phyloP scores from a whole-genome alignment of 1,140 invertebrate species.

The Macrostomum lignano region DNA sequence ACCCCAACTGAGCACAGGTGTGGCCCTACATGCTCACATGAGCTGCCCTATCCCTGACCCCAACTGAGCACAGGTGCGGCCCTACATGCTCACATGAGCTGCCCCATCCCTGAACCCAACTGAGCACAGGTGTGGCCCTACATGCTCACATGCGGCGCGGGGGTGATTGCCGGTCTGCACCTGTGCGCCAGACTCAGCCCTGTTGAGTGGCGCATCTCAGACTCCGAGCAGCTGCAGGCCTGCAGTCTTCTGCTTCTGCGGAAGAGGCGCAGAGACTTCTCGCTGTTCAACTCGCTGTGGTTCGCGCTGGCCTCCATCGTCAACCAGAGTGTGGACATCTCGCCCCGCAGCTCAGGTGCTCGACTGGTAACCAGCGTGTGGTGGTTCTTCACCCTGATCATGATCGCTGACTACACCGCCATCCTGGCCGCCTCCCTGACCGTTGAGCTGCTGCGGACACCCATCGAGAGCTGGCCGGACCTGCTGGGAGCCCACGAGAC shows the following conservation, averaged over 20 bases:
- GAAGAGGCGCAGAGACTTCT: too few relatives aligned
- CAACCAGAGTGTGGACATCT: constrained; percentile 12
- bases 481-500: constrained; percentile 37
- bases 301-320: constrained; percentile 4
- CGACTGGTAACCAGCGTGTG: constrained; percentile 13
- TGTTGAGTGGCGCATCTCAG: constrained; percentile 38
- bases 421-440: constrained; percentile 19
- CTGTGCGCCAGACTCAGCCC: constrained; percentile 61
- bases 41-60: too few relatives aligned
- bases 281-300: constrained; percentile 3
- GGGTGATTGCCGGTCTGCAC: constrained; percentile 64
- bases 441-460: constrained; percentile 11
- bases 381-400: constrained; percentile 27
- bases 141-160: too few relatives aligned
- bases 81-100: too few relatives aligned
- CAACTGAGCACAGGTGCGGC: too few relatives aligned
- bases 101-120: too few relatives aligned
- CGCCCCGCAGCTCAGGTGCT: constrained; percentile 40
- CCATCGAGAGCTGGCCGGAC: constrained; percentile 15
- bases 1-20: too few relatives aligned
- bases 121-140: too few relatives aligned
- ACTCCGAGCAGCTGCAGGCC: too few relatives aligned
- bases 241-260: too few relatives aligned
- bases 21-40: too few relatives aligned
- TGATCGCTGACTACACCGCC: constrained; percentile 28